Conservation (phyloP, 1,140 invertebrate species). For the Pseudobourletiella spinata region DNA sequence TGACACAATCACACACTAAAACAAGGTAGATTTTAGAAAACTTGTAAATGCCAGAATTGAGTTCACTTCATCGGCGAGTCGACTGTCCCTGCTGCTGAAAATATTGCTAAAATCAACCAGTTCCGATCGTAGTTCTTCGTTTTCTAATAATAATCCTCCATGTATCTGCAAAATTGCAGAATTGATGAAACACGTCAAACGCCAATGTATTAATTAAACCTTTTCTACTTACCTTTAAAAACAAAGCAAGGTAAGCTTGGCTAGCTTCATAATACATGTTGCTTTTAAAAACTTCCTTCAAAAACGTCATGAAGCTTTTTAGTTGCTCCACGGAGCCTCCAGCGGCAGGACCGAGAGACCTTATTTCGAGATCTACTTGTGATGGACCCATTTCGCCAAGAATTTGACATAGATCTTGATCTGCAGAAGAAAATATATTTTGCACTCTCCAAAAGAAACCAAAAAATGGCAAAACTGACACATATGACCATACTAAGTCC, state of each 20-base stretch:
- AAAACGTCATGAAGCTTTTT: slow-evolving; percentile 67
- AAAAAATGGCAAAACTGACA: neutral
- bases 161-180: neutral
- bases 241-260: slow-evolving; percentile 82
- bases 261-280: slow-evolving; percentile 84
- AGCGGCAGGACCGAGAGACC: slow-evolving; percentile 60
- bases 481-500: neutral
- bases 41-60: neutral
- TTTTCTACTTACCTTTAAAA: slow-evolving; percentile 61
- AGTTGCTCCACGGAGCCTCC: slow-evolving; percentile 60
- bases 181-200: neutral
- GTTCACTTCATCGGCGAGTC: neutral
- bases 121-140: neutral
- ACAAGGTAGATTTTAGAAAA: slow-evolving; percentile 13
- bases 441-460: neutral
- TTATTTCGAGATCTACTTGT: slow-evolving; percentile 80
- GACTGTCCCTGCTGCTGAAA: neutral
- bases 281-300: slow-evolving; percentile 59
- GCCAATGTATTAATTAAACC: neutral
- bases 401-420: slow-evolving; percentile 52
- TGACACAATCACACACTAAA: slow-evolving; percentile 5
- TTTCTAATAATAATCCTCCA: neutral
- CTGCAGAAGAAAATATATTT: slow-evolving; percentile 26
- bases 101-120: slow-evolving; percentile 2
- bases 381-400: slow-evolving; percentile 77